phyloP scores from a whole-genome alignment of 2,113 vertebrate species.

The Phyllostomus hastatus region DNA sequence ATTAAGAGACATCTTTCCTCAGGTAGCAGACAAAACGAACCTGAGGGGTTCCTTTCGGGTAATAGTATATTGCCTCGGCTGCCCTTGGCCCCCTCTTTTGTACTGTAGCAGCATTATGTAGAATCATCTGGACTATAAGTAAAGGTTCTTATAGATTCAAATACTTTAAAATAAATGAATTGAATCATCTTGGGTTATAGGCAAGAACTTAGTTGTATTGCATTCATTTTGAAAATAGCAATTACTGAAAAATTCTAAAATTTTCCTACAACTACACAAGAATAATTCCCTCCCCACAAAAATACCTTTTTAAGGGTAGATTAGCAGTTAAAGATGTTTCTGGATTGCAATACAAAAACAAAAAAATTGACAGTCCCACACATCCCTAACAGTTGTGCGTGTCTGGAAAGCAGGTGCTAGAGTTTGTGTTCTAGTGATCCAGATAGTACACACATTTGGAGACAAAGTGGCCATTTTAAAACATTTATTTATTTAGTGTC shows the following conservation, averaged over 20 bases:
- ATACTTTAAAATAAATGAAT: background rate
- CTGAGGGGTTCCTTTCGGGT: too few species aligned
- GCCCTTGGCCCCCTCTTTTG: too few species aligned
- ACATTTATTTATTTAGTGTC: background rate
- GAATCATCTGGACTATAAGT: background rate
- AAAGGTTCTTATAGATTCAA: background rate
- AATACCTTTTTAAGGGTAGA: background rate
- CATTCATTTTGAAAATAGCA: background rate
- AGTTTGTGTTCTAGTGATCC: conserved; percentile 7
- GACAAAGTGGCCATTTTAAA: background rate
- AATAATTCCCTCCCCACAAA: background rate
- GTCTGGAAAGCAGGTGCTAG: conserved; percentile 52
- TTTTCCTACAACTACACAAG: background rate
- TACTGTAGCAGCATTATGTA: background rate
- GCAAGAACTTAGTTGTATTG: background rate
- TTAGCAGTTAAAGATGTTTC: conserved; percentile 27
- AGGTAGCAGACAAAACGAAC: too few species aligned
- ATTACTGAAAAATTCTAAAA: background rate
- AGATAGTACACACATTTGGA: conserved; percentile 2
- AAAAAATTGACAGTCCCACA: conserved; percentile 9
- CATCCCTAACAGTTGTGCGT: conserved; percentile 7
- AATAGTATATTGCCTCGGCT: too few species aligned
- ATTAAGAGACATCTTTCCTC: too few species aligned
- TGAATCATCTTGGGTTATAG: background rate
- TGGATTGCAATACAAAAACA: conserved; percentile 22